These are phyloP conservation scores for Drosophila hamatofila DNA, from an alignment of 2,888 invertebrate genomes.

Conservation along the genomic window DNA sequence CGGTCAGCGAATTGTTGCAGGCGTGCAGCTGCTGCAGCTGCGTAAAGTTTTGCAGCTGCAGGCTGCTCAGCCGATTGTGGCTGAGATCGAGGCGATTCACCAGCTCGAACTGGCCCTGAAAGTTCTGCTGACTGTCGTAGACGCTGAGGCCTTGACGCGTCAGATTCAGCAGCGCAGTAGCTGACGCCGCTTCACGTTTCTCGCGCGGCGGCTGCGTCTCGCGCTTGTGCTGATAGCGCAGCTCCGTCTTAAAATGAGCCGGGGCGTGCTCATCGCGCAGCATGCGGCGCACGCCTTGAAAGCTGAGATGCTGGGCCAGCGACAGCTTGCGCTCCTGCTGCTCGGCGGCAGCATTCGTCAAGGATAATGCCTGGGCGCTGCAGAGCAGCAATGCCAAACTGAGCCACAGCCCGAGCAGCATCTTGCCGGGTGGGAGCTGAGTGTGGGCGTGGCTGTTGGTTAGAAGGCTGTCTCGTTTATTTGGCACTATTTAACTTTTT, in stretches of 20 bases:
- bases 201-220: conserved; percentile 46
- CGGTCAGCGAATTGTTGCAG: conserved; percentile 66
- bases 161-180: conserved; percentile 47
- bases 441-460: conserved; percentile 1
- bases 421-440: conserved; percentile 9
- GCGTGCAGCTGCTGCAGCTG: conserved; percentile 63
- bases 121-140: conserved; percentile 59
- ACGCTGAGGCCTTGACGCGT: conserved; percentile 47
- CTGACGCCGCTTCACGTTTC: conserved; percentile 34
- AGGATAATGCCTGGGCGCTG: conserved; percentile 25
- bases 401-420: conserved; percentile 43
- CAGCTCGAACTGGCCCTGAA: conserved; percentile 51
- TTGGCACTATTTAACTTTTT: conserved; percentile 19
- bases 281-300: conserved; percentile 83
- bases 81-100: conserved; percentile 73
- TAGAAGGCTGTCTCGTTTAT: conserved; percentile 24
- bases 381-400: conserved; percentile 24
- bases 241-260: conserved; percentile 72
- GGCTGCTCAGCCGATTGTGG: conserved; percentile 63
- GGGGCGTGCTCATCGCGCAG: conserved; percentile 83
- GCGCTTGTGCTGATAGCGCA: conserved; percentile 70
- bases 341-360: conserved; percentile 60
- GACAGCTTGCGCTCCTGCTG: conserved; percentile 68
- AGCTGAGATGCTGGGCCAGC: conserved; percentile 68
- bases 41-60: conserved; percentile 60